A percentile compares a stretch with the other conserved stretches of the same genome.
Conservation (phyloP, 2,113 vertebrate genomes). For the Thunnus maccoyii region DNA sequence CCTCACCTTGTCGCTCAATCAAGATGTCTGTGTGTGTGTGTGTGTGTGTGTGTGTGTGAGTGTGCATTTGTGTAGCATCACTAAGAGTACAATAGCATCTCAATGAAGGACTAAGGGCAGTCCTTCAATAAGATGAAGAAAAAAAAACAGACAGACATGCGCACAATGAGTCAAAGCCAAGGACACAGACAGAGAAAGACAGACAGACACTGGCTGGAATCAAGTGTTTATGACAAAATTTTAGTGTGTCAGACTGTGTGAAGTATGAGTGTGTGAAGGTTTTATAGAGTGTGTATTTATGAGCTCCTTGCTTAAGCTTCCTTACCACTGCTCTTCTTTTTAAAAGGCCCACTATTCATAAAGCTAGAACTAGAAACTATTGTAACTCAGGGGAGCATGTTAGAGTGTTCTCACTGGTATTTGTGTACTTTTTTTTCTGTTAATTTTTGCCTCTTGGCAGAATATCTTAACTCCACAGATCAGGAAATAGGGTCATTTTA, state of each 20-base stretch:
- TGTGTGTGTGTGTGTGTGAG: slow-evolving; percentile 1
- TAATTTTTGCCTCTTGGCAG: background rate
- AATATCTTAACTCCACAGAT: slow-evolving; percentile 17
- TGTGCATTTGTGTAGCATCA: background rate
- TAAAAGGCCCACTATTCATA: background rate
- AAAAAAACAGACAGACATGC: background rate
- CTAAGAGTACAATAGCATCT: slow-evolving; percentile 42
- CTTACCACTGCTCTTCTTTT: background rate
- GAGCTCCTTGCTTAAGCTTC: background rate
- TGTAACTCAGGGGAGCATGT: background rate
- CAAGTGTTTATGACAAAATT: slow-evolving; percentile 13
- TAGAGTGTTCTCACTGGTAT: background rate
- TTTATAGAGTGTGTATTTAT: background rate
- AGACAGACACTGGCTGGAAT: slow-evolving; percentile 1
- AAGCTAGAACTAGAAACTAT: background rate
- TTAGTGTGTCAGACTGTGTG: slow-evolving; percentile 2
- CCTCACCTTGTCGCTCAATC: slow-evolving; percentile 47
- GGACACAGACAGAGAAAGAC: slow-evolving; percentile 32
- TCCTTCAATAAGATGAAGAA: slow-evolving; percentile 32
- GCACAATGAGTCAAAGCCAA: slow-evolving; percentile 27
- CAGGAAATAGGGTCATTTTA: slow-evolving; percentile 51
- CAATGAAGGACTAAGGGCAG: slow-evolving; percentile 26
- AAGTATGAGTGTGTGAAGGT: background rate
- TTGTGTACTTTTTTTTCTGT: background rate
- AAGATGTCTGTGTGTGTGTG: slow-evolving; percentile 18